Evolutionary conservation across 2,888 invertebrate species (phyloP).

Genomic region (Cremastinae sp.): DNA sequence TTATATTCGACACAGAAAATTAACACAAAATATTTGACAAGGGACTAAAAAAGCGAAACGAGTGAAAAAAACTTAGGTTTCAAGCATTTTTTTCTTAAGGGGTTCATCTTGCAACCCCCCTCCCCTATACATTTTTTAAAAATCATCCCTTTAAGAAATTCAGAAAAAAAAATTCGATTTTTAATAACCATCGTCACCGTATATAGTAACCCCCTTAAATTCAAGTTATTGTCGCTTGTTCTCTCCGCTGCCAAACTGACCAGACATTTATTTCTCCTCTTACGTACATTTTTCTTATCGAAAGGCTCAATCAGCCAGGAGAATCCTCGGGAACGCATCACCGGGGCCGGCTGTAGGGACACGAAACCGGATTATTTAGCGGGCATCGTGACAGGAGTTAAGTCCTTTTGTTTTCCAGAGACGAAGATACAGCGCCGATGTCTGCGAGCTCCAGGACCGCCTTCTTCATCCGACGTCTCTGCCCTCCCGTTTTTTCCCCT

Average conservation of each 20-base stretch:
- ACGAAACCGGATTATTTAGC: background rate
- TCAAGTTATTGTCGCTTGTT: background rate
- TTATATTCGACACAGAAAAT: too few species aligned
- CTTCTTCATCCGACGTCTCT: conserved; percentile 28
- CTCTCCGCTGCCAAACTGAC: background rate
- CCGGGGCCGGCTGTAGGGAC: conserved; percentile 3
- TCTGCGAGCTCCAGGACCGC: conserved; percentile 15
- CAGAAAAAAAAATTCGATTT: too few species aligned
- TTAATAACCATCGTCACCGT: too few species aligned
- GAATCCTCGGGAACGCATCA: conserved; percentile 42
- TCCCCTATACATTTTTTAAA: too few species aligned
- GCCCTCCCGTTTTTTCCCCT: conserved; percentile 1
- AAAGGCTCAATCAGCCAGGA: conserved; percentile 36
- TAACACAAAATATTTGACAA: too few species aligned
- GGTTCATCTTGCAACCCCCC: too few species aligned
- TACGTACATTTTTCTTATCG: conserved; percentile 44
- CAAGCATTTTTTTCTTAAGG: too few species aligned
- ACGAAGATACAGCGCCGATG: background rate
- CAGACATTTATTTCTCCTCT: conserved; percentile 41
- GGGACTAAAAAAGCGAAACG: too few species aligned
- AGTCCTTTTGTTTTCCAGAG: conserved; percentile 1
- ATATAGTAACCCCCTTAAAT: too few species aligned
- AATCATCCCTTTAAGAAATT: too few species aligned
- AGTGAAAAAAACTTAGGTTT: too few species aligned
- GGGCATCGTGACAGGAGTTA: background rate